Evolutionary conservation across 2,797 vertebrate species (phyloP), one percentile per base, ranked within the genome.

Genomic region (Falco peregrinus): DNA sequence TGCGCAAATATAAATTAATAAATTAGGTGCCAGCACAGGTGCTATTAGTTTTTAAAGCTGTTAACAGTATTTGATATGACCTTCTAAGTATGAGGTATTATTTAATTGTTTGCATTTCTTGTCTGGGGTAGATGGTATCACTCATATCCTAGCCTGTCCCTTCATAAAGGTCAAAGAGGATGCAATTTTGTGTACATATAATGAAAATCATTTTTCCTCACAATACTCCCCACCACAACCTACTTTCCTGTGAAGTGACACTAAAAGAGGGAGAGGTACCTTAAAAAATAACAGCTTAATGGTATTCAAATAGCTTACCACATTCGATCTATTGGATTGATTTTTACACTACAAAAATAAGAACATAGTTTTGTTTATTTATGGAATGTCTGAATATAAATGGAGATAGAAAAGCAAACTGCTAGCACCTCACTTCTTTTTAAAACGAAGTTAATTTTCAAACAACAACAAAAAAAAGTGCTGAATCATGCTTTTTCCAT

Each of bases 181-280:
- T 53, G 29, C 31, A 77, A 47, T 89, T 91, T 91, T 70, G 9
- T 80, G 43, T 63, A 53, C 41, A 67, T 5, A 41, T 67, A 87
- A 90, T 87, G 68, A 92, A 87, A 90, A 87, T 53, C 4, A 51
- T 90, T 90, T 94, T 85, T 90, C 50, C n/a, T 68, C 37, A 56
- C 35, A 79, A 20, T 45, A 41, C 1, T 68, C 15, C 7, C 12
- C 5, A 54, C 6, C 35, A 83, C 10, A 63, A 59, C 16, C 11
- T 78, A 5, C 37, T 84, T 86, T 65, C 24, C 26, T 77, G 45
- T 8, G 56, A 82, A 13, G 6, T 82, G 41, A 64, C 29, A 70
- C 35, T 67, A 45, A 74, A 84, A 80, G 20, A 35, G 6, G 10
- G 17, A 63, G 56, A 92, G 19, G 9, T 51, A 64, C 37, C 47